phyloP scores from a whole-genome alignment of 2,888 invertebrate genomes.

The Melanostoma mellinum region DNA sequence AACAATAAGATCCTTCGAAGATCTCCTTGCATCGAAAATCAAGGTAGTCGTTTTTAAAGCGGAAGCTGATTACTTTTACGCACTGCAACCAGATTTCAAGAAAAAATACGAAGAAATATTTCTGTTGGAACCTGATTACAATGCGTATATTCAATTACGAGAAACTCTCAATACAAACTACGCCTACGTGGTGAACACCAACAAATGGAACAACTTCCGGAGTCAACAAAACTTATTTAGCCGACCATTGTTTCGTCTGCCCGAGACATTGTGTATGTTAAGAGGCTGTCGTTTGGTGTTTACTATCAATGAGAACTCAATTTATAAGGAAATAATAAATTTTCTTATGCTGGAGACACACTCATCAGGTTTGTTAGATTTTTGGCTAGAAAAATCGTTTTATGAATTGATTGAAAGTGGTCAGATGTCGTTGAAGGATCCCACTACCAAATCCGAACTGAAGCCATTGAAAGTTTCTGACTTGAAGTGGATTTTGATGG shows the following conservation, averaged over 20 bases:
- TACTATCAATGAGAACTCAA: constrained; percentile 77
- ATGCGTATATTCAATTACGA: constrained; percentile 72
- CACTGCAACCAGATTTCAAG: constrained; percentile 43
- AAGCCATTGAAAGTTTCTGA: constrained; percentile 74
- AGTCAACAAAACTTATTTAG: constrained; percentile 78
- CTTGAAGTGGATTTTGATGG: too few relatives aligned
- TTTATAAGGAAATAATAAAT: constrained; percentile 74
- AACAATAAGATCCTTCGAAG: constrained; percentile 75
- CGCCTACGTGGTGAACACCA: constrained; percentile 75
- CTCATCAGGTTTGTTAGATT: constrained; percentile 73
- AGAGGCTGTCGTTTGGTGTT: constrained; percentile 76
- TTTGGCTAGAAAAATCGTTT: constrained; percentile 75
- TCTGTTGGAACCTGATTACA: constrained; percentile 69
- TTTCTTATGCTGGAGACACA: constrained; percentile 74
- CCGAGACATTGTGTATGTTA: constrained; percentile 76
- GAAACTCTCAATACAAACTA: constrained; percentile 75
- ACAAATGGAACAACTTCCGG: constrained; percentile 76
- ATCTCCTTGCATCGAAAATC: constrained; percentile 74
- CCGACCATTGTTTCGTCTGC: constrained; percentile 75
- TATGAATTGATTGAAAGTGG: constrained; percentile 75
- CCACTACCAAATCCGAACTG: constrained; percentile 74
- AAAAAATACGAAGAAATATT: constrained; percentile 76
- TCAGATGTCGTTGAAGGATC: constrained; percentile 74
- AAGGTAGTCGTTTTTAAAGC: constrained; percentile 74
- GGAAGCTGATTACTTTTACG: constrained; percentile 74